Percentiles rank a stretch among this genome's conserved stretches.
Conservation (phyloP, 2,888 invertebrate species). For the Nowickia ferox region DNA sequence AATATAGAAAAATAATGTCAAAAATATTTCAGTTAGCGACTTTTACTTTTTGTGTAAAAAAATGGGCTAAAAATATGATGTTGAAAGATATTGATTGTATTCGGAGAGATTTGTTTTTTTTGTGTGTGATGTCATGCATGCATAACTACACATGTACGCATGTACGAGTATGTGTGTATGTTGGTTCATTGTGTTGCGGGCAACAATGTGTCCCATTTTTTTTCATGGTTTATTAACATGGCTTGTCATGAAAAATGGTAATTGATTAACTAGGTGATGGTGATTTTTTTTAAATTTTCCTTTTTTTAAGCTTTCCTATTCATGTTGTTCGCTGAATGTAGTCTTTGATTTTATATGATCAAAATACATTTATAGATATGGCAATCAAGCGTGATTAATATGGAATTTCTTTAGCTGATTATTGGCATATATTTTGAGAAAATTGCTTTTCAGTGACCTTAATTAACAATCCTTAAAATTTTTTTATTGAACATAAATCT, state of each 20-base stretch:
- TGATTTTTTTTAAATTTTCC: constrained; percentile 19
- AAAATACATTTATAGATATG: constrained; percentile 4
- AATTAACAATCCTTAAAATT: neutral
- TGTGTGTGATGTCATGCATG: neutral
- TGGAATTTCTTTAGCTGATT: constrained; percentile 11
- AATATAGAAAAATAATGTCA: constrained; percentile 58
- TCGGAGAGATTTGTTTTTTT: constrained; percentile 25
- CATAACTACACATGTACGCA: no score
- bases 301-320: neutral
- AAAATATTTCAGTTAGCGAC: constrained; percentile 58
- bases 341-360: constrained; percentile 21
- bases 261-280: constrained; percentile 61
- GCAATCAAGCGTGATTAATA: constrained; percentile 9
- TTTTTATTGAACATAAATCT: neutral
- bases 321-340: constrained; percentile 10
- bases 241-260: constrained; percentile 63
- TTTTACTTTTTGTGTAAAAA: constrained; percentile 66
- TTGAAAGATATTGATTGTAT: constrained; percentile 61
- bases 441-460: constrained; percentile 6
- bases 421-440: neutral
- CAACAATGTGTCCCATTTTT: constrained; percentile 68
- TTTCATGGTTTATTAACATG: constrained; percentile 61
- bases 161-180: no score
- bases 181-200: constrained; percentile 1
- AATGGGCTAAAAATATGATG: constrained; percentile 20